Evolutionary conservation across 2,113 vertebrate species (phyloP), one percentile per base, ranked within the genome.

Genomic region (Chloroceryle aenea): DNA sequence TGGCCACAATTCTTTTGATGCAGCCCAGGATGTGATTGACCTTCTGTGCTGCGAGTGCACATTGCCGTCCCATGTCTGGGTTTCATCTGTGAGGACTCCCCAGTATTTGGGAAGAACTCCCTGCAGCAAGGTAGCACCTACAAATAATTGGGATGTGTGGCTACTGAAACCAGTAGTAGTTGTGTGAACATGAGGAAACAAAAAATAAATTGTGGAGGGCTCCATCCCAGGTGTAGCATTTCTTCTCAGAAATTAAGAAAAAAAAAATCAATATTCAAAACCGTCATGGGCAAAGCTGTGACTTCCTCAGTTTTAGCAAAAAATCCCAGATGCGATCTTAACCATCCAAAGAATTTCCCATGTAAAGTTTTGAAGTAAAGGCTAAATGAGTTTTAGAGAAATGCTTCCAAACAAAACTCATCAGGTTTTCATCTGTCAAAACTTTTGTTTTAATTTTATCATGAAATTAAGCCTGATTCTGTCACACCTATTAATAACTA

Each of bases 111-210:
- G 23, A 64, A 32, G 25, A 30, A 1, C n/a, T 16, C 23, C 8
- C 0, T 7, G 26, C 29, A 3, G 45, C 3, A 20, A 10, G 53
- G 45, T 9, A 1, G 8, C 25, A 3, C 14, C 29, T 10, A 2
- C 8, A 10, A 10, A 3, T 12, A 2, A 0, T 1, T 1, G 42
- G 22, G 22, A 4, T 18, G 10, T 8, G 17, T 2, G 13, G 14
- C 27, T 25, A 0, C 30, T 22, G 53, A 18, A 66, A 11, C 10
- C 3, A 7, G 14, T 17, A 53, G 19, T 21, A 27, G 9, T 27
- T 36, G 40, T 17, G 27, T 10, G 42, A 36, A 3, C 6, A 1
- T 3, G 29, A 13, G 53, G 52, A n/a, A 40, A 40, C 38, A 13
- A 6, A 10, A 21, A 17, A 4, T 6, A 10, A 26, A 2, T 5